Evolutionary conservation across 2,888 invertebrate genomes (phyloP).

Genomic region (Sarcophaga subvicina): DNA sequence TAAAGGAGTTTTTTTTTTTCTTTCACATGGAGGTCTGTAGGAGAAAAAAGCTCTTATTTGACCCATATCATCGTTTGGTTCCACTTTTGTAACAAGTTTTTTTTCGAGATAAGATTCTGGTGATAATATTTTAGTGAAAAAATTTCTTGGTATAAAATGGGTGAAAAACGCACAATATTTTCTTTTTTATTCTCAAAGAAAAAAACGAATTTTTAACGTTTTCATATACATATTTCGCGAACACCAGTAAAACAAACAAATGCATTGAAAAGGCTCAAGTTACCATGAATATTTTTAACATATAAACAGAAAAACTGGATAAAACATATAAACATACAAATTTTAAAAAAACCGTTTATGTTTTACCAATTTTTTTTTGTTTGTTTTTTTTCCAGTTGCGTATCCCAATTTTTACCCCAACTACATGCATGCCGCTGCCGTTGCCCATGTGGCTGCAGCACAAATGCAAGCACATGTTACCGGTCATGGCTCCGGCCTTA

Average conservation of each 20-base stretch:
- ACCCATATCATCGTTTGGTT: no score
- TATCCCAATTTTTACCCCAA: constrained; percentile 88
- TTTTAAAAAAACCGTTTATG: background rate
- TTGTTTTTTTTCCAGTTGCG: constrained; percentile 82
- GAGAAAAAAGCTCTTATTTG: no score
- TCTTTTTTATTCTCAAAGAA: background rate
- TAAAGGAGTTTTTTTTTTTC: no score
- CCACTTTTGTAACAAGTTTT: no score
- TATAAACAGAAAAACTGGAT: background rate
- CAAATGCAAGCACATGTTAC: constrained; percentile 83
- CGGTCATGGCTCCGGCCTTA: constrained; percentile 74
- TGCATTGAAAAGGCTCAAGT: constrained; percentile 44
- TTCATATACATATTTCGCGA: constrained; percentile 10
- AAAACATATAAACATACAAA: constrained; percentile 18
- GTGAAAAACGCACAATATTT: background rate
- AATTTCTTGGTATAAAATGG: background rate
- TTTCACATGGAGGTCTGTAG: no score
- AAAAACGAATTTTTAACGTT: constrained; percentile 15
- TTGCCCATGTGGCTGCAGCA: constrained; percentile 88
- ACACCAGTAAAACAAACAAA: constrained; percentile 26
- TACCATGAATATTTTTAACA: constrained; percentile 60
- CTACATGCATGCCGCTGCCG: constrained; percentile 89
- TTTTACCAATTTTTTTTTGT: constrained; percentile 18
- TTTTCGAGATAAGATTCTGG: no score
- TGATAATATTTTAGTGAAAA: background rate